Percentiles rank a stretch among this genome's conserved stretches.
These are phyloP conservation scores for Quiscalus mexicanus DNA, from an alignment of 2,113 vertebrate species.

Conservation along the genomic window DNA sequence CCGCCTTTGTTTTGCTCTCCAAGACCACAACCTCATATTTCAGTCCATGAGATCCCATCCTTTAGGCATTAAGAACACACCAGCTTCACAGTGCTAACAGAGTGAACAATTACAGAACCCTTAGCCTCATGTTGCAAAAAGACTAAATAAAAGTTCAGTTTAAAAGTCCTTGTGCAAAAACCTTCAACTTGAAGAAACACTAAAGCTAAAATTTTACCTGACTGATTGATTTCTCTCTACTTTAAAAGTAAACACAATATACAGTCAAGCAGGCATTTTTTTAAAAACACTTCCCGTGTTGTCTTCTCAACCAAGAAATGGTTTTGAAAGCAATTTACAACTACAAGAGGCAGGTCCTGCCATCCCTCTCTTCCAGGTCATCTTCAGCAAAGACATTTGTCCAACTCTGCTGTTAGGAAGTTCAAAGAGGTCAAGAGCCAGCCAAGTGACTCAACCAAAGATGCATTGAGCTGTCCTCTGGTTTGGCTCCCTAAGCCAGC, in stretches of 20 bases:
- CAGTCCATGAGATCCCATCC: not conserved
- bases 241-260: not conserved
- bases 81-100: not conserved
- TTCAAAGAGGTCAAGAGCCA: not conserved
- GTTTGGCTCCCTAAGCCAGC: not conserved
- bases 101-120: not conserved
- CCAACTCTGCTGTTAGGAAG: not conserved
- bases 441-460: not conserved
- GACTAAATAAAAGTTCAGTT: not conserved
- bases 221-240: not conserved
- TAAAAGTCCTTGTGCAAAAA: not conserved
- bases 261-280: not conserved
- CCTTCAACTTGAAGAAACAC: not conserved
- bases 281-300: not conserved
- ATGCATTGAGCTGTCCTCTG: fast-evolving
- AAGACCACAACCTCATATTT: not conserved
- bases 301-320: not conserved
- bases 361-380: not conserved
- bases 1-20: not conserved
- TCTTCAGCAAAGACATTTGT: not conserved
- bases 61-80: not conserved
- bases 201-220: not conserved
- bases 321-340: not conserved
- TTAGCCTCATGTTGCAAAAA: not conserved
- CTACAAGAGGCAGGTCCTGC: not conserved